Conservation (phyloP, 2,888 invertebrate species). For the Brenthis ino region DNA sequence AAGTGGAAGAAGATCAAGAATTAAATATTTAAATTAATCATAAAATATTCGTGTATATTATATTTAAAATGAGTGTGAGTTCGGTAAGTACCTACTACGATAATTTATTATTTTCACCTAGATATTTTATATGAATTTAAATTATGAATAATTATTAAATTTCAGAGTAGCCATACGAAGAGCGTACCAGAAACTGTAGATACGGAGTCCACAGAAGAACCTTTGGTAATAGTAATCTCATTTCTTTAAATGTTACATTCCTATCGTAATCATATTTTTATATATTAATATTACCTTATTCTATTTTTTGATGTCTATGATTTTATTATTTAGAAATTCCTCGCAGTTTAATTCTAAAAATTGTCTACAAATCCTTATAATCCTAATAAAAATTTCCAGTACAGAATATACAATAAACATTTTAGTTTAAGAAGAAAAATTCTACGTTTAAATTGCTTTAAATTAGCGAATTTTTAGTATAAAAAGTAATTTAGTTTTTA, state of each 20-base stretch:
- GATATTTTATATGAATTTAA: not conserved
- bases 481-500: too few relatives aligned
- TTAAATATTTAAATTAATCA: slow-evolving; percentile 35
- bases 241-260: not conserved
- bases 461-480: too few relatives aligned
- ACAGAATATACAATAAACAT: too few relatives aligned
- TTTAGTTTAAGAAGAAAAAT: too few relatives aligned
- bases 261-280: too few relatives aligned
- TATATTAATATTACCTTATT: too few relatives aligned
- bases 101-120: not conserved
- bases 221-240: slow-evolving; percentile 44
- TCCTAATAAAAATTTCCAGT: too few relatives aligned
- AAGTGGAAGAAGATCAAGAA: not conserved
- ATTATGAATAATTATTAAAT: slow-evolving; percentile 29
- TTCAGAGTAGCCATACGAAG: slow-evolving; percentile 59
- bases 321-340: too few relatives aligned
- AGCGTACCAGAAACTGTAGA: slow-evolving; percentile 51
- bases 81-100: slow-evolving; percentile 50
- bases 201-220: slow-evolving; percentile 55
- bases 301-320: too few relatives aligned
- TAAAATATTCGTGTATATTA: slow-evolving; percentile 45
- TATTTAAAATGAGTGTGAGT: slow-evolving; percentile 60
- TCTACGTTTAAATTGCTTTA: too few relatives aligned
- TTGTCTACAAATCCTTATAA: too few relatives aligned
- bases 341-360: too few relatives aligned